Evolutionary conservation across 2,888 invertebrate species (phyloP).

Genomic region (Drosophila nigritarsus): DNA sequence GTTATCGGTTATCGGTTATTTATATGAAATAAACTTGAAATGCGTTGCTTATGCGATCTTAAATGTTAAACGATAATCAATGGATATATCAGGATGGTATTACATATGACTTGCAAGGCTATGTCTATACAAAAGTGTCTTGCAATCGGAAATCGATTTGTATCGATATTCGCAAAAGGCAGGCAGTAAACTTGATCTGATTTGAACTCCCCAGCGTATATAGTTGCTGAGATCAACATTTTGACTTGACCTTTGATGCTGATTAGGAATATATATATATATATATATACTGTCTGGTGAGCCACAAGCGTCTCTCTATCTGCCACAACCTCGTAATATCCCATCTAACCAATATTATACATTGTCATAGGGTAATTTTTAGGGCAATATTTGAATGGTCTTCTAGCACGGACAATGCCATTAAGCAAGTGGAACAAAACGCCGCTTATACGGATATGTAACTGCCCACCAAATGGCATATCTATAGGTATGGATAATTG

Average conservation of each 20-base stretch:
- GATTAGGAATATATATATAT: neutral
- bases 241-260: neutral
- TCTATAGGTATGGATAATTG: conserved; percentile 30
- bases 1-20: no score
- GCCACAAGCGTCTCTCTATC: neutral
- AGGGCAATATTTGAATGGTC: neutral
- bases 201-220: no score
- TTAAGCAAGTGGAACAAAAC: conserved; percentile 36
- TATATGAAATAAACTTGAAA: no score
- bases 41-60: no score
- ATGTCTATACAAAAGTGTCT: neutral
- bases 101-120: neutral
- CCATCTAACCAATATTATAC: neutral
- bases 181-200: no score
- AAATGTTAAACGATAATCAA: neutral
- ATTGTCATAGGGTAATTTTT: neutral
- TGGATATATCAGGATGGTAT: neutral
- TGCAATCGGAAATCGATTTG: neutral
- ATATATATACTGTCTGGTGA: neutral
- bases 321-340: neutral
- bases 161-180: neutral
- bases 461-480: conserved; percentile 17
- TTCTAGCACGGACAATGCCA: conserved; percentile 7
- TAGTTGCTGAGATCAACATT: neutral
- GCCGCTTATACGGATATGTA: conserved; percentile 10